phyloP scores from a whole-genome alignment of 2,888 invertebrate genomes.

The Heliconius aoede region DNA sequence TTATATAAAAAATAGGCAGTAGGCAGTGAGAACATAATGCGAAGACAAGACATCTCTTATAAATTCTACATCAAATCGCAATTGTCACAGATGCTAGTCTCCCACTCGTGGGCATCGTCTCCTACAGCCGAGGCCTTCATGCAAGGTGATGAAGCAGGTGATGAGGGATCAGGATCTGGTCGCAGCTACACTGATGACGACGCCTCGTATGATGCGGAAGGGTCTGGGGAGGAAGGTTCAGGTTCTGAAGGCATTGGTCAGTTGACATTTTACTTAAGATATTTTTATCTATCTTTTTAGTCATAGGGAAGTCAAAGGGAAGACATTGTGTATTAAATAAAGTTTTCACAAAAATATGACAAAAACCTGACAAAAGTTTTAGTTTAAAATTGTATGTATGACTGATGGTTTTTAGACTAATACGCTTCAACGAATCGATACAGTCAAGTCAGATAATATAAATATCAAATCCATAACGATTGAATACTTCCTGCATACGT shows the following conservation, averaged over 20 bases:
- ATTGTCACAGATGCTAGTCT: conserved; percentile 65
- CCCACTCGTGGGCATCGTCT: conserved; percentile 64
- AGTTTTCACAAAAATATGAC: not conserved
- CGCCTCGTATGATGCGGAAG: conserved; percentile 78
- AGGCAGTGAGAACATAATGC: no score
- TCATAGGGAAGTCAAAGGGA: not conserved
- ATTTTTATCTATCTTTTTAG: not conserved
- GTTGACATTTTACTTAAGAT: conserved; percentile 39
- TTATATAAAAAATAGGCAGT: not conserved
- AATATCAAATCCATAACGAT: not conserved
- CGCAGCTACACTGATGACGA: conserved; percentile 77
- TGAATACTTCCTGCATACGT: not conserved
- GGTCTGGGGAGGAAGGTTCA: conserved; percentile 78
- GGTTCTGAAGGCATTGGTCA: conserved; percentile 66
- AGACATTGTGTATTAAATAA: not conserved
- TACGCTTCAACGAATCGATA: not conserved
- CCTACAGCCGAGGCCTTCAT: conserved; percentile 77
- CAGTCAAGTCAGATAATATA: not conserved
- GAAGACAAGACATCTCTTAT: not conserved
- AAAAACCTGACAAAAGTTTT: not conserved
- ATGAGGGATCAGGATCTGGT: conserved; percentile 85
- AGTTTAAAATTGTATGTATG: no score
- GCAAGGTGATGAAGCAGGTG: conserved; percentile 85
- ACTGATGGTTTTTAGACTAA: no score
- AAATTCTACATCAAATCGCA: not conserved